These are phyloP conservation scores for Chaetodon auriga DNA, from an alignment of 2,113 vertebrate genomes.

Conservation along the genomic window DNA sequence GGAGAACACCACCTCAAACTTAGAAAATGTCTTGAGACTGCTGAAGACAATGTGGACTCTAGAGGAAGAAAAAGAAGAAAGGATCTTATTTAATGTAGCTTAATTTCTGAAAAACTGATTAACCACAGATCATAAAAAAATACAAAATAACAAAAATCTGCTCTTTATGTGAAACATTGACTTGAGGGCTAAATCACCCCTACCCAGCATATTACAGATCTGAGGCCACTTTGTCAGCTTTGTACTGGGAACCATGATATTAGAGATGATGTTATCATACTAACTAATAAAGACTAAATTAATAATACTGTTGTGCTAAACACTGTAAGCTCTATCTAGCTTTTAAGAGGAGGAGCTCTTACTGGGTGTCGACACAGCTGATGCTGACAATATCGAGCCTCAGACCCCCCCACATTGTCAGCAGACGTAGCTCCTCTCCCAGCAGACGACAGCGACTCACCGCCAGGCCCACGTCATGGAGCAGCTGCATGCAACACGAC, in stretches of 20 bases:
- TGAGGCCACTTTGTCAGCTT: background rate
- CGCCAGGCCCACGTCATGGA: conserved; percentile 81
- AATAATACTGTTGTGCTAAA: background rate
- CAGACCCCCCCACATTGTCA: conserved; percentile 79
- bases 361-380: conserved; percentile 76
- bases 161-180: too few species aligned
- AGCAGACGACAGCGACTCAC: conserved; percentile 82
- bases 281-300: too few species aligned
- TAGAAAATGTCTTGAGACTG: conserved; percentile 70
- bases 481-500: conserved; percentile 71
- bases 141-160: too few species aligned
- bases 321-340: background rate
- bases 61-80: background rate
- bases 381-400: conserved; percentile 77
- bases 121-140: too few species aligned
- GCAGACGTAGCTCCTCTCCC: conserved; percentile 81
- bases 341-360: conserved; percentile 22
- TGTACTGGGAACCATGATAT: too few species aligned
- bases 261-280: too few species aligned
- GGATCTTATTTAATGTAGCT: background rate
- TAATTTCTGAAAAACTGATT: background rate
- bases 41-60: conserved; percentile 81
- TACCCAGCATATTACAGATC: too few species aligned
- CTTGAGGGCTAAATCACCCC: too few species aligned
- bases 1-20: conserved; percentile 81